phyloP scores from a whole-genome alignment of 23 tunicate species.

The Ciona savignyi region DNA sequence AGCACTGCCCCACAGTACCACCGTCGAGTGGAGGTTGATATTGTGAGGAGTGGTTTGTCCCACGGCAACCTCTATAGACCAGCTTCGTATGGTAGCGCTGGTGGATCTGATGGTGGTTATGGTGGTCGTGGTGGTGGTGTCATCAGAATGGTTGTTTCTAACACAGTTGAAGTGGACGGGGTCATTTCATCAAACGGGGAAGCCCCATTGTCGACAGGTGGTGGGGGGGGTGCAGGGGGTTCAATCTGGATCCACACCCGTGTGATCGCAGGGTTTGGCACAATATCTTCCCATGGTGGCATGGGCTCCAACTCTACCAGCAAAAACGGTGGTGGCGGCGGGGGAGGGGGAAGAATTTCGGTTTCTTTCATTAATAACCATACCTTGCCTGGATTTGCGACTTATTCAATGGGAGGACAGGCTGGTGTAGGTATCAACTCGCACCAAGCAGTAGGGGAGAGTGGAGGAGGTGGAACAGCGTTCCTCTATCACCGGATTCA shows the following conservation, averaged over 20 bases:
- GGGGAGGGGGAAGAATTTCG: constrained; percentile 19
- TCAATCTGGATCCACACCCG: constrained; percentile 17
- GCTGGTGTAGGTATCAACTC: constrained; percentile 2
- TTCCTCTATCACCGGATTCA: constrained; percentile 13
- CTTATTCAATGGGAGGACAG: constrained; percentile 2
- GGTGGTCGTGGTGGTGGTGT: constrained; percentile 31
- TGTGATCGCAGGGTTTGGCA: constrained; percentile 4
- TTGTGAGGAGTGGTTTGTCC: constrained; percentile 16
- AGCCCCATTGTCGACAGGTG: background rate
- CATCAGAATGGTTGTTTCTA: constrained; percentile 2
- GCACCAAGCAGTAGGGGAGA: constrained; percentile 3
- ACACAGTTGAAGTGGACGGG: constrained; percentile 24
- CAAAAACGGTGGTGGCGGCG: constrained; percentile 2
- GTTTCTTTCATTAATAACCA: constrained; percentile 8
- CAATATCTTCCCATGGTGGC: constrained; percentile 11
- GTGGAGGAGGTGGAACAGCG: constrained; percentile 18
- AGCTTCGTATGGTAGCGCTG: constrained; percentile 21
- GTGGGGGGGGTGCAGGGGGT: constrained; percentile 22
- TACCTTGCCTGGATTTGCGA: constrained; percentile 6
- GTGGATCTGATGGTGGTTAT: background rate
- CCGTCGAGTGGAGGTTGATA: background rate
- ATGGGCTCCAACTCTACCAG: background rate
- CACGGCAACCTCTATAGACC: constrained; percentile 18
- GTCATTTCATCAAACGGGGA: constrained; percentile 9
- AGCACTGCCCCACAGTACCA: constrained; percentile 20